phyloP scores from a whole-genome alignment of 2,797 vertebrate genomes.

The Gorsachius magnificus region DNA sequence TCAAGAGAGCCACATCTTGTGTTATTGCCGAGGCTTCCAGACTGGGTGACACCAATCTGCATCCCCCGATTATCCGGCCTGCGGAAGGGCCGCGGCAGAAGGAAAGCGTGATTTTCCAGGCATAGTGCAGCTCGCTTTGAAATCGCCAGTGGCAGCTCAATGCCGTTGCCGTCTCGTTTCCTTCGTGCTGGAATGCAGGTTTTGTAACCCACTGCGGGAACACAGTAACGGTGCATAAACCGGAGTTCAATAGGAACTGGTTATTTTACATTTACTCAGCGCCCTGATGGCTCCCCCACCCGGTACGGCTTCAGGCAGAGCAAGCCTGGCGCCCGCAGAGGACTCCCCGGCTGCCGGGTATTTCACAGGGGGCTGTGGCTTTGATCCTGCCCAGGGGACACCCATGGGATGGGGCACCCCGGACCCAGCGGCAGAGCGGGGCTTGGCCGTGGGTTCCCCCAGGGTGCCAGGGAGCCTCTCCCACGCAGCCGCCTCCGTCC shows the following conservation, averaged over 20 bases:
- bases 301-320: not conserved
- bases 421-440: too few relatives aligned
- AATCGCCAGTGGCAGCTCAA: not conserved
- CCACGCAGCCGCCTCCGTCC: not conserved
- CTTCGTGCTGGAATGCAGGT: not conserved
- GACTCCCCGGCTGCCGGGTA: rapidly evolving
- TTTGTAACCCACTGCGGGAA: not conserved
- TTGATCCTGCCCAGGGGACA: not conserved
- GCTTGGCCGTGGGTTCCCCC: not conserved
- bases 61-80: not conserved
- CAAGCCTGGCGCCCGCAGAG: not conserved
- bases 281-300: not conserved
- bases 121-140: not conserved
- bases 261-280: not conserved
- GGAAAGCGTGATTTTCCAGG: not conserved
- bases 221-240: not conserved
- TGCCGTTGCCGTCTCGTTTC: not conserved
- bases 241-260: not conserved
- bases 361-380: not conserved
- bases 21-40: constrained; percentile 11
- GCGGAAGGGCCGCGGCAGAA: not conserved
- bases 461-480: not conserved
- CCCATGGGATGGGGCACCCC: too few relatives aligned
- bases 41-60: not conserved
- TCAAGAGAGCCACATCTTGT: not conserved